Percentiles rank a stretch among this genome's conserved stretches.
Evolutionary conservation across 2,888 invertebrate genomes (phyloP).

Genomic region (Campoplex capitator): DNA sequence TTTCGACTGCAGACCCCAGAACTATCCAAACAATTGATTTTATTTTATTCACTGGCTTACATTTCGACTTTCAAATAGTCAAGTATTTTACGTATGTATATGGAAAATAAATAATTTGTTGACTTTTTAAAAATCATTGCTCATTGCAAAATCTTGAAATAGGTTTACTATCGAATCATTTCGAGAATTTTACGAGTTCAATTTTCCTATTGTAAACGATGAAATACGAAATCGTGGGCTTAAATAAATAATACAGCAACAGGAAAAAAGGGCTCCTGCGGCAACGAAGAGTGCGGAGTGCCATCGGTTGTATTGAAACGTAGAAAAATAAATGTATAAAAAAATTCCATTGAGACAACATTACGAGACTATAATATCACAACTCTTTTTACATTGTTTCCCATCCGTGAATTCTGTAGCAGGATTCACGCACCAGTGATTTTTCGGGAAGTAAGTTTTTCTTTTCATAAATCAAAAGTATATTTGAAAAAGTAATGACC

Average conservation of each 20-base stretch:
- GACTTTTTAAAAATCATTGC: no score
- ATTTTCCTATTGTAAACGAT: not conserved
- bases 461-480: conserved; percentile 6
- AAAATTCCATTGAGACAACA: conserved; percentile 37
- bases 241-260: not conserved
- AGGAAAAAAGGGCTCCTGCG: conserved; percentile 28
- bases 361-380: conserved; percentile 20
- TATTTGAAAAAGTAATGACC: conserved; percentile 19
- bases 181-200: conserved; percentile 8
- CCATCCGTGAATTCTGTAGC: not conserved
- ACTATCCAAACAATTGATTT: no score
- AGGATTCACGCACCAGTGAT: conserved; percentile 54
- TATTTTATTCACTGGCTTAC: no score
- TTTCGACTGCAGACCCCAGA: no score
- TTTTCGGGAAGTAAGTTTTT: conserved; percentile 25
- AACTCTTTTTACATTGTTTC: conserved; percentile 3
- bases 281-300: conserved; percentile 18
- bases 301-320: conserved; percentile 34
- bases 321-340: conserved; percentile 39
- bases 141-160: no score
- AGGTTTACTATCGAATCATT: conserved; percentile 8
- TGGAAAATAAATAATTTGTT: no score
- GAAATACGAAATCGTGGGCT: not conserved
- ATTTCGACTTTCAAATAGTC: no score
- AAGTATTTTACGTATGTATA: no score